Base-by-base conservation (phyloP, 2,888 invertebrate genomes). In the Atrina japonica region DNA sequence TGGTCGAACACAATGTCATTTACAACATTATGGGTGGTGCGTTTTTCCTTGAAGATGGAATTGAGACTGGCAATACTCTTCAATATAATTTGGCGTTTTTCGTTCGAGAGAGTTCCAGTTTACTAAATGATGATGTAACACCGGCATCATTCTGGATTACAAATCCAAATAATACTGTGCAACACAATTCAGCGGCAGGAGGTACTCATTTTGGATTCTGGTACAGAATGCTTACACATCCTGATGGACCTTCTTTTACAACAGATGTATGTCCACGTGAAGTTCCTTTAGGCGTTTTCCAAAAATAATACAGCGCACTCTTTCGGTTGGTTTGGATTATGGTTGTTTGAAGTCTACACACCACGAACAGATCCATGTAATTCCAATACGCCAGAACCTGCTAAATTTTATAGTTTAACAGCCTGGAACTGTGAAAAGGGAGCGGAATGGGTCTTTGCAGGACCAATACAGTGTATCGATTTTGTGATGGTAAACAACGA, bases 11-110 rank as follows among this genome's bases (percentile, higher is more conserved):
- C 45, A 80, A 73, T 56, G 88, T 89, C 0, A 73, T 84, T 11
- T 88, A 88, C 70, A 83, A 89, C 72, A 72, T 88, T 14, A 88
- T 86, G 86, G 89, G 89, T 16, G 88, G 88, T 11, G 87, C 89
- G 16, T 78, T 89, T 71, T 89, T 89, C 79, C 70, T 89, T 50
- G 89, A 89, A 67, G 89, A 89, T 78, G 87, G 89, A 25, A 83
- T 88, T 59, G 89, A 89, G 67, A 83, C 81, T 0, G 84, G 83
- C 14, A 88, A 88, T 69, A 82, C 72, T 0, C 76, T 89, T 60
- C 82, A 84, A 70, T 83, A 86, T 68, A 90, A 90, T 70, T 74
- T 89, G 49, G 86, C 78, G 2, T 69, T 89, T 3, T 88, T 87
- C 80, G 88, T 88, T 6, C 74, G 75, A n/a, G 75, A 81, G 2